Conservation (phyloP, 2,113 vertebrate genomes). For the Uropsilus gracilis region DNA sequence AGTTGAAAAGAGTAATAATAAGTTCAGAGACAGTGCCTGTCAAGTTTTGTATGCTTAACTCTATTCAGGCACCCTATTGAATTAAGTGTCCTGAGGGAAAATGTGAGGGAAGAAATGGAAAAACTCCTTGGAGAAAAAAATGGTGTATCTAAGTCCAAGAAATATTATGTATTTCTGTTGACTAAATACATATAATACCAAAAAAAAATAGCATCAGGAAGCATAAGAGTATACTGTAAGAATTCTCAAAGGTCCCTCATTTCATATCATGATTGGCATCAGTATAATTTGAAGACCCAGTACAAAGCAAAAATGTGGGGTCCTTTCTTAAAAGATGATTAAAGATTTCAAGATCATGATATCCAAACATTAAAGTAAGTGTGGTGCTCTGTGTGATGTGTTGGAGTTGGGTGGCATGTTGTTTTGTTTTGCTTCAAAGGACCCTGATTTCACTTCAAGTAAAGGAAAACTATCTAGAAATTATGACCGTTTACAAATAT, state of each 20-base stretch:
- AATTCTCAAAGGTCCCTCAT: neutral
- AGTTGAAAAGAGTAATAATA: neutral
- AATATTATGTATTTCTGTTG: neutral
- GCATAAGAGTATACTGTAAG: neutral
- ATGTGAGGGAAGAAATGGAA: neutral
- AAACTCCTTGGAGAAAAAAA: neutral
- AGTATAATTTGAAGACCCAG: too few species aligned
- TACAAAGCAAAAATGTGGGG: neutral
- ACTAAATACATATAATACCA: neutral
- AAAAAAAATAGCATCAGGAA: neutral
- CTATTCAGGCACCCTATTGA: neutral
- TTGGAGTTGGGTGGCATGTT: neutral
- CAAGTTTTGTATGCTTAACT: neutral
- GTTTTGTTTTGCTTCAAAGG: neutral
- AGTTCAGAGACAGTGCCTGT: neutral
- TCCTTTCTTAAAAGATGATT: neutral
- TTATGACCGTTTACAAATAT: neutral
- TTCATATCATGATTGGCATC: neutral
- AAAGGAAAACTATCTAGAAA: neutral
- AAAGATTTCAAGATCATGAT: neutral
- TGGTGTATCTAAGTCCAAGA: neutral
- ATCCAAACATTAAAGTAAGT: neutral
- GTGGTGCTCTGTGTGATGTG: accelerated
- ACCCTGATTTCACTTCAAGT: neutral
- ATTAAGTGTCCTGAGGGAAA: neutral